phyloP scores from a whole-genome alignment of 2,888 invertebrate species.

The Seira ritae region DNA sequence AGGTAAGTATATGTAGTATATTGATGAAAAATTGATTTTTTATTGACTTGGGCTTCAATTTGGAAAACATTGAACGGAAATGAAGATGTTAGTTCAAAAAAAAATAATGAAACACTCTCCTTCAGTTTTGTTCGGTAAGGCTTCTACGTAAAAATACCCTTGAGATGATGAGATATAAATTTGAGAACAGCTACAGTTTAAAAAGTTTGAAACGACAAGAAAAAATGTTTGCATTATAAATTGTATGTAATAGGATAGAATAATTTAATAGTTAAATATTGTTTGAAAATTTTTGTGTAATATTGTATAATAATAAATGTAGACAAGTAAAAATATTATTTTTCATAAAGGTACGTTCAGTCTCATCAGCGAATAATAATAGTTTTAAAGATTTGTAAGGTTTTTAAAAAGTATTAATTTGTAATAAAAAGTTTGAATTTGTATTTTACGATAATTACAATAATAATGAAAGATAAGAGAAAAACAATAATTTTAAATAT shows the following conservation, averaged over 20 bases:
- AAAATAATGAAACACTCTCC: no score
- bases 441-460: neutral
- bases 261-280: constrained; percentile 14
- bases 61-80: no score
- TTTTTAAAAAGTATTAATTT: neutral
- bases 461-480: no score
- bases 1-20: neutral
- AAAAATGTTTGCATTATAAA: neutral
- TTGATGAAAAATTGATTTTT: neutral
- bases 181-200: neutral
- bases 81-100: no score
- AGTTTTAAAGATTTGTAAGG: neutral
- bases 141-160: neutral
- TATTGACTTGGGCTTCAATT: no score
- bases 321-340: constrained; percentile 34
- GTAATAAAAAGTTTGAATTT: constrained; percentile 10
- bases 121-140: no score
- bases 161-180: neutral
- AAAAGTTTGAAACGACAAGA: neutral
- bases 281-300: constrained; percentile 17
- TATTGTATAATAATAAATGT: constrained; percentile 7
- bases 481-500: neutral
- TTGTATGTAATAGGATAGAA: neutral
- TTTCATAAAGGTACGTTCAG: constrained; percentile 61
- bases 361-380: constrained; percentile 60